Conservation (phyloP, 2,888 invertebrate species). For the Heterodera filipjevi region DNA sequence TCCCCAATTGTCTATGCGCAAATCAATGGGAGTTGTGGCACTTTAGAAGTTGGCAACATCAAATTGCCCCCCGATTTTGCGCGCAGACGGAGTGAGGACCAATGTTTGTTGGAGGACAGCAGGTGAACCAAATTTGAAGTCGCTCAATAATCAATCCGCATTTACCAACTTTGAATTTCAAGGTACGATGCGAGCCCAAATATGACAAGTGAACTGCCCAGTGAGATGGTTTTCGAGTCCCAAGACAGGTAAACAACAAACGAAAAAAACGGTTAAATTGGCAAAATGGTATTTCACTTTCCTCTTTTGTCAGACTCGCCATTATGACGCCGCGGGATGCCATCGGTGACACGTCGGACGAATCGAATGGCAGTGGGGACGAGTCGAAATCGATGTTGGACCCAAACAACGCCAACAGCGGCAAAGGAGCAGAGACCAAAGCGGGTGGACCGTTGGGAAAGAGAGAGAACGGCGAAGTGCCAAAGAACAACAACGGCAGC, state of each 20-base stretch:
- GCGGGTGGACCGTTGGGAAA: background rate
- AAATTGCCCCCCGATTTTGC: conserved; percentile 11
- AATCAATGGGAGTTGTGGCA: conserved; percentile 43
- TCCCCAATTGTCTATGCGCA: conserved; percentile 43
- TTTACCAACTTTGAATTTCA: background rate
- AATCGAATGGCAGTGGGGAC: conserved; percentile 13
- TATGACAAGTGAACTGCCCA: conserved; percentile 13
- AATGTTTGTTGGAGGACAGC: conserved; percentile 31
- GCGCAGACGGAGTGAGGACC: conserved; percentile 38
- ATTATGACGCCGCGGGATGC: background rate
- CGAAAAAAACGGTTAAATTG: background rate
- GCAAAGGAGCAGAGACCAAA: background rate
- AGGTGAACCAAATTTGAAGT: background rate
- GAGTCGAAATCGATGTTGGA: conserved; percentile 7
- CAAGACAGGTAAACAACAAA: conserved; percentile 11
- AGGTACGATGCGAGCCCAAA: conserved; percentile 14
- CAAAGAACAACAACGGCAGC: background rate
- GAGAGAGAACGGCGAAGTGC: background rate
- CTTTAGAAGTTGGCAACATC: conserved; percentile 31
- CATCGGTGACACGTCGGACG: background rate
- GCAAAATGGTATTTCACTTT: background rate
- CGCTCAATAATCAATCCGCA: background rate
- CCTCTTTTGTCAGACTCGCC: background rate
- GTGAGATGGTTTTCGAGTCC: conserved; percentile 15
- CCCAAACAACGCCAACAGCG: background rate